Conservation (phyloP, 2,888 invertebrate species). For the Oligia strigilis region DNA sequence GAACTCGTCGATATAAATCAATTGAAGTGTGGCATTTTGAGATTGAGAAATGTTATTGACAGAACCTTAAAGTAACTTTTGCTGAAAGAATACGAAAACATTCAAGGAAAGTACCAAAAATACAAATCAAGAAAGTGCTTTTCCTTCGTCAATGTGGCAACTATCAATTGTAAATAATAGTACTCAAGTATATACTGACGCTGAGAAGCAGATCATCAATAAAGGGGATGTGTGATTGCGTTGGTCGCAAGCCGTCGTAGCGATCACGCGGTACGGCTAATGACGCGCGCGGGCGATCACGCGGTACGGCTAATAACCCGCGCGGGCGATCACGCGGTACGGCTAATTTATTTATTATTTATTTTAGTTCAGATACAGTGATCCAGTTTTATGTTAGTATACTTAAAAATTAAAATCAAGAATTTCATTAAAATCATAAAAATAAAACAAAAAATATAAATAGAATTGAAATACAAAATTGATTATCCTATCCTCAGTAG, state of each 20-base stretch:
- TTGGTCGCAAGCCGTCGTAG: not conserved
- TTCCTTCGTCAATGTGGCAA: not conserved
- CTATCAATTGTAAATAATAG: not conserved
- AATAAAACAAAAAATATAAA: too few species aligned
- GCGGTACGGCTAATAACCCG: too few species aligned
- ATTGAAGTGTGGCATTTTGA: not conserved
- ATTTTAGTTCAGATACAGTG: too few species aligned
- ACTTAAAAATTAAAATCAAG: too few species aligned
- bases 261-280: not conserved
- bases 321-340: too few species aligned
- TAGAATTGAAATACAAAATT: too few species aligned
- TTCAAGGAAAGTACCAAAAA: not conserved
- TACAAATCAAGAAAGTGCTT: not conserved
- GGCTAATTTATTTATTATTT: too few species aligned
- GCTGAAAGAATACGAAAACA: not conserved
- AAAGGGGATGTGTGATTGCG: constrained; percentile 12
- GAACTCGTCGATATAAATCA: not conserved
- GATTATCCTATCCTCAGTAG: too few species aligned
- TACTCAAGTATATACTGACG: not conserved
- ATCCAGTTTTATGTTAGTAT: too few species aligned
- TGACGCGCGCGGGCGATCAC: not conserved
- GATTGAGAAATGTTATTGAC: too few species aligned
- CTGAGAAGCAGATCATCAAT: not conserved
- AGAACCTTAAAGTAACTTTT: not conserved
- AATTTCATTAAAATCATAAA: too few species aligned